These are phyloP conservation scores for Sycophaga agraensis DNA, from an alignment of 1,140 invertebrate genomes.

Conservation along the genomic window DNA sequence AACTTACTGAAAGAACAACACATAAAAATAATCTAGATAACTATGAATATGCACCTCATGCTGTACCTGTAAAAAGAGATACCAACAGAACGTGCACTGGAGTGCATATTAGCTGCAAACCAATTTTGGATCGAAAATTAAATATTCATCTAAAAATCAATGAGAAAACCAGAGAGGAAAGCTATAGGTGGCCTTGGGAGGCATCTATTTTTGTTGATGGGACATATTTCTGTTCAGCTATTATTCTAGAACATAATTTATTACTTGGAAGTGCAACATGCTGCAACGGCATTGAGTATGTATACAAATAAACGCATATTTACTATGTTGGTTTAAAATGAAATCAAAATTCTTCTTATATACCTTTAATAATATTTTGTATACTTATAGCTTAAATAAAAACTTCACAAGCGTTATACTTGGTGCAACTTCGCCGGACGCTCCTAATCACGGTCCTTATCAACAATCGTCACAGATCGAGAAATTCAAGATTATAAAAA, in stretches of 20 bases:
- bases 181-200: conserved; percentile 67
- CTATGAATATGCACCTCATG: conserved; percentile 10
- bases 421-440: conserved; percentile 63
- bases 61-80: conserved; percentile 1
- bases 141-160: conserved; percentile 33
- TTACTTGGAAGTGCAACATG: conserved; percentile 64
- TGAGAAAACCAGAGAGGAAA: conserved; percentile 32
- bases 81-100: conserved; percentile 26
- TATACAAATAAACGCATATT: conserved; percentile 21
- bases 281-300: conserved; percentile 58
- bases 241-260: conserved; percentile 66
- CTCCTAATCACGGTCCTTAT: conserved; percentile 63
- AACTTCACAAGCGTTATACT: conserved; percentile 67
- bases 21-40: neutral
- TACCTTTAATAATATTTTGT: neutral
- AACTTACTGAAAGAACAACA: conserved; percentile 15
- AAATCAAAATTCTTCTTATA: too few relatives aligned
- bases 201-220: conserved; percentile 70
- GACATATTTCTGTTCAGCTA: conserved; percentile 65
- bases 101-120: conserved; percentile 39
- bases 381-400: conserved; percentile 56
- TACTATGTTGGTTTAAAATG: neutral
- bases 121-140: conserved; percentile 39
- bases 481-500: conserved; percentile 56
- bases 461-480: conserved; percentile 67